Conservation (phyloP, 2,113 vertebrate species). For the Tenrec ecaudatus region DNA sequence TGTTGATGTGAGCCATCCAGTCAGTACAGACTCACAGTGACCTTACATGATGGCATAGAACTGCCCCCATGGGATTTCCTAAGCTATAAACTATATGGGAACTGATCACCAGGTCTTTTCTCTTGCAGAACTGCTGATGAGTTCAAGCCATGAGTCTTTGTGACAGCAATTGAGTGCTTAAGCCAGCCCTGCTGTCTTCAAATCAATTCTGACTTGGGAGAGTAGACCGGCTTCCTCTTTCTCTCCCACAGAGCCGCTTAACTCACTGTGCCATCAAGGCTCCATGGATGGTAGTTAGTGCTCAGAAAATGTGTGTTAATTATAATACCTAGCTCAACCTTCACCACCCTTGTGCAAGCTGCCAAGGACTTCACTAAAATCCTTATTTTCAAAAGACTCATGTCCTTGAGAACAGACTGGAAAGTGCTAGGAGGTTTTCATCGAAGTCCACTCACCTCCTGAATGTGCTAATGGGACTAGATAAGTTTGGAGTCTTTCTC, state of each 20-base stretch:
- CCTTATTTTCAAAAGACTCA: conserved; percentile 42
- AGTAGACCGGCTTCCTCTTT: background rate
- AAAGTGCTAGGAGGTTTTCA: background rate
- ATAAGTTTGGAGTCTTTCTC: background rate
- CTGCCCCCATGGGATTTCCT: background rate
- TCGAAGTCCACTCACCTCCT: background rate
- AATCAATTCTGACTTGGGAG: background rate
- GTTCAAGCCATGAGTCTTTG: background rate
- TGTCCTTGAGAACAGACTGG: conserved; percentile 41
- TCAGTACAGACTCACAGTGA: background rate
- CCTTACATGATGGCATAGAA: background rate
- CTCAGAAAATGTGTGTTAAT: conserved; percentile 48
- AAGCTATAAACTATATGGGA: background rate
- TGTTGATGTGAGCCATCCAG: background rate
- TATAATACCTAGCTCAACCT: background rate
- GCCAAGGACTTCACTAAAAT: background rate
- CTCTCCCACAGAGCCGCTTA: background rate
- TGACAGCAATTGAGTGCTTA: background rate
- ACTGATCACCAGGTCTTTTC: background rate
- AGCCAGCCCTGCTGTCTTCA: background rate
- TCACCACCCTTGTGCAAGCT: background rate
- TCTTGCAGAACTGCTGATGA: background rate
- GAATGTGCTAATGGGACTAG: background rate
- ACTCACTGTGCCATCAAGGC: too few relatives aligned
- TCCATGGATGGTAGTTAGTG: background rate